Evolutionary conservation across 2,797 vertebrate genomes (phyloP).

Genomic region (Hapalemur alaotrensis): DNA sequence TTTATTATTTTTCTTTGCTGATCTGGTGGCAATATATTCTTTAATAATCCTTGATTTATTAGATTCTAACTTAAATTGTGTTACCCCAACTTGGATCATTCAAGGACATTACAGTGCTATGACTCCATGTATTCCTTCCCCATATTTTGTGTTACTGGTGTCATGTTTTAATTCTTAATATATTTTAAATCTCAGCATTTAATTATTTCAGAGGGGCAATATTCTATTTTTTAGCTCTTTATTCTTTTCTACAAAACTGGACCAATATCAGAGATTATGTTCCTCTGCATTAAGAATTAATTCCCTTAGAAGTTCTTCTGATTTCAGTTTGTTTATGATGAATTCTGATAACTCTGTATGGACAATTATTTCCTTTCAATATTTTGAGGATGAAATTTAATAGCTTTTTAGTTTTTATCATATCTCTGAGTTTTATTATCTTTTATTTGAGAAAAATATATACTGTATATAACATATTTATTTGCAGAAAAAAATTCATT

Average conservation of each 20-base stretch:
- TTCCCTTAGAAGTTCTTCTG: neutral
- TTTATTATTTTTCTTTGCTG: neutral
- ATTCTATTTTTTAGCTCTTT: neutral
- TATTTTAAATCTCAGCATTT: neutral
- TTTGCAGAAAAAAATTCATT: neutral
- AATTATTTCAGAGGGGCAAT: neutral
- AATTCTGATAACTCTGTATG: neutral
- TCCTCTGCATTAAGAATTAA: neutral
- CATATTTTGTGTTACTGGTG: neutral
- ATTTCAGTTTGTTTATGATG: neutral
- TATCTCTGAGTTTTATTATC: neutral
- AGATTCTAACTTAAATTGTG: neutral
- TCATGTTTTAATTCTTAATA: neutral
- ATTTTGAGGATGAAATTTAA: neutral
- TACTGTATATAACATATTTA: neutral
- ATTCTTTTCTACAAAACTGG: neutral
- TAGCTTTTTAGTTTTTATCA: neutral
- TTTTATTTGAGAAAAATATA: neutral
- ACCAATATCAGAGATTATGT: neutral
- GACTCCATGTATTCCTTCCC: neutral
- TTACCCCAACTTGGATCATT: neutral
- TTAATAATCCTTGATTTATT: neutral
- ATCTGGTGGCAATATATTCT: neutral
- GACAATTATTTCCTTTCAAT: neutral
- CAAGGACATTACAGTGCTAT: neutral